These are phyloP conservation scores for Tachystola acroxantha DNA, from an alignment of 2,888 invertebrate genomes.

Conservation along the genomic window DNA sequence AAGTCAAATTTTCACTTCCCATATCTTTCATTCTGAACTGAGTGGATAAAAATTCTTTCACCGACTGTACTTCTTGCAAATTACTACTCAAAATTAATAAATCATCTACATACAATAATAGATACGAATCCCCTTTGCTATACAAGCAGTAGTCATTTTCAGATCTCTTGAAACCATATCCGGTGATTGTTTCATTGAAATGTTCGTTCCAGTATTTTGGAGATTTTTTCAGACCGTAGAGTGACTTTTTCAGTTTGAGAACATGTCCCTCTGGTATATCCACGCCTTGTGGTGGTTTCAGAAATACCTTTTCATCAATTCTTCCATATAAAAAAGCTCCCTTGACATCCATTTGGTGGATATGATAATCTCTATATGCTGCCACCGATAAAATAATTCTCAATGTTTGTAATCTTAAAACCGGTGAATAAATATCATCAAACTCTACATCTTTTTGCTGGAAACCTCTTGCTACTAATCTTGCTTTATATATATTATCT, in stretches of 20 bases:
- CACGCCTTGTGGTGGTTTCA: conserved; percentile 10
- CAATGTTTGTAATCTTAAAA: too few species aligned
- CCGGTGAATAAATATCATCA: too few species aligned
- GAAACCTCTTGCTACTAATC: too few species aligned
- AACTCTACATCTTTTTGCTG: too few species aligned
- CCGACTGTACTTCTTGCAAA: too few species aligned
- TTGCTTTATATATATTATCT: conserved; percentile 12
- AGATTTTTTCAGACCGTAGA: conserved; percentile 15
- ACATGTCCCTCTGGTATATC: conserved; percentile 7
- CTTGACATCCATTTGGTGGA: conserved; percentile 17
- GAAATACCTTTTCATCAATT: conserved; percentile 15
- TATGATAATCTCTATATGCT: too few species aligned
- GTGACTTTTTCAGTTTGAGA: conserved; percentile 11
- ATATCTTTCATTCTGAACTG: too few species aligned
- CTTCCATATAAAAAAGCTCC: conserved; percentile 17
- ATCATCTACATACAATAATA: conserved; percentile 19
- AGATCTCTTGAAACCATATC: conserved; percentile 14
- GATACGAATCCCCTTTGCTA: conserved; percentile 8
- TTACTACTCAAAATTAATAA: too few species aligned
- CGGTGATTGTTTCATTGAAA: conserved; percentile 11
- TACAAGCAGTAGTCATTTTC: conserved; percentile 14
- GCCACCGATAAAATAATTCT: too few species aligned
- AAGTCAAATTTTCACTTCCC: too few species aligned
- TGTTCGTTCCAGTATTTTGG: conserved; percentile 10
- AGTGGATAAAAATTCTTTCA: too few species aligned